phyloP scores from a whole-genome alignment of 2,113 vertebrate genomes.

The Amblyornis subalaris region DNA sequence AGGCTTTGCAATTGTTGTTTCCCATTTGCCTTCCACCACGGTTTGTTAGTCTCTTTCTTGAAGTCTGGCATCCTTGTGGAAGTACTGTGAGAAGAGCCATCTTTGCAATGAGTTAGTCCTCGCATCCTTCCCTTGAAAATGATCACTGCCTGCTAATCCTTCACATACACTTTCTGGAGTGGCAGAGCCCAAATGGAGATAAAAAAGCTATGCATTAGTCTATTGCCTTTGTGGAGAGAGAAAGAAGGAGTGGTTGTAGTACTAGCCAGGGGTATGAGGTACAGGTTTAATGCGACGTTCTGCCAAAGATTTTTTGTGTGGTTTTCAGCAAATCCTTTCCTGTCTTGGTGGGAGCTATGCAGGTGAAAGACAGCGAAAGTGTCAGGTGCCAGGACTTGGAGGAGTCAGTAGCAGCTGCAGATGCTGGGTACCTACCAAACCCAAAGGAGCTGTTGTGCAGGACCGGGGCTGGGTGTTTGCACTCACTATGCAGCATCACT shows the following conservation, averaged over 20 bases:
- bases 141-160: background rate
- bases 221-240: background rate
- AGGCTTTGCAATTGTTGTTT: background rate
- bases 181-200: background rate
- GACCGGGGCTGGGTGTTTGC: background rate
- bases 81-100: background rate
- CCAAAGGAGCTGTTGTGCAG: background rate
- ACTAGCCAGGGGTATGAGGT: background rate
- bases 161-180: background rate
- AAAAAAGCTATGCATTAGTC: background rate
- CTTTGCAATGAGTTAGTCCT: background rate
- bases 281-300: background rate
- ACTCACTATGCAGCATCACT: rapidly evolving
- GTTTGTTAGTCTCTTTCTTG: background rate
- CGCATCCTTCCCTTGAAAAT: background rate
- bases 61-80: background rate
- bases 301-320: background rate
- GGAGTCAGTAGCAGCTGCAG: background rate
- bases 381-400: rapidly evolving
- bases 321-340: background rate
- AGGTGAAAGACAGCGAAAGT: background rate
- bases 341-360: background rate
- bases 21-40: background rate
- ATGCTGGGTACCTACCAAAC: background rate
- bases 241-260: background rate